Percentiles rank a stretch among this genome's conserved stretches.
phyloP scores from a whole-genome alignment of 2,797 vertebrate genomes.

The Alcedo atthis region DNA sequence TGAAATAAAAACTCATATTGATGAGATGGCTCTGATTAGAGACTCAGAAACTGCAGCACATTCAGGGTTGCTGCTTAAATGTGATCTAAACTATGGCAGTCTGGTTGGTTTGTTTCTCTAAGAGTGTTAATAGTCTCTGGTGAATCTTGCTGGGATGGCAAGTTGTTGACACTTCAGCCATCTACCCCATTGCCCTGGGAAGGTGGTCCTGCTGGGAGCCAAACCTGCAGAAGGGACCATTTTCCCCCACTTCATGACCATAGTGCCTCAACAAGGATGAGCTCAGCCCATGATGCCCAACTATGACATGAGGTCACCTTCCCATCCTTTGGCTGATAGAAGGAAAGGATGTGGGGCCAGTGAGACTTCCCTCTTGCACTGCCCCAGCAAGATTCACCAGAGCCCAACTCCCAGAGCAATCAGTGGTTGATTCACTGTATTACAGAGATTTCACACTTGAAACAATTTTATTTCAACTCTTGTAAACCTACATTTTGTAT shows the following conservation, averaged over 20 bases:
- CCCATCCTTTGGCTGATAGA: background rate
- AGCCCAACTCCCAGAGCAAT: background rate
- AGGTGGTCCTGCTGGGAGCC: fast-evolving
- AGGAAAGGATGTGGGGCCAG: background rate
- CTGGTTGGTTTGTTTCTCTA: background rate
- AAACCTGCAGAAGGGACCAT: background rate
- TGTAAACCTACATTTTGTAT: background rate
- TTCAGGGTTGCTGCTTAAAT: background rate
- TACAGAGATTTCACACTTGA: background rate
- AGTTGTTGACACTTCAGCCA: background rate
- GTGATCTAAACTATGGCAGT: background rate
- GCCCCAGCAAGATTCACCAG: background rate
- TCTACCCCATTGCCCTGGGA: background rate
- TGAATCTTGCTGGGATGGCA: background rate
- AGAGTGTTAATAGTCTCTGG: background rate
- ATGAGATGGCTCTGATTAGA: background rate
- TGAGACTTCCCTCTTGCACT: background rate
- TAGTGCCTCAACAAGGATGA: fast-evolving
- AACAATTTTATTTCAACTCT: constrained; percentile 28
- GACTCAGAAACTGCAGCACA: background rate
- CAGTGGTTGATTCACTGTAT: background rate
- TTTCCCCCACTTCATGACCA: background rate
- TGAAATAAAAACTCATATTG: background rate
- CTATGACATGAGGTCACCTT: background rate
- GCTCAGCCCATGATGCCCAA: background rate